Evolutionary conservation across 2,797 vertebrate genomes (phyloP), one percentile per base, ranked within the genome.

Genomic region (Euthynnus affinis): DNA sequence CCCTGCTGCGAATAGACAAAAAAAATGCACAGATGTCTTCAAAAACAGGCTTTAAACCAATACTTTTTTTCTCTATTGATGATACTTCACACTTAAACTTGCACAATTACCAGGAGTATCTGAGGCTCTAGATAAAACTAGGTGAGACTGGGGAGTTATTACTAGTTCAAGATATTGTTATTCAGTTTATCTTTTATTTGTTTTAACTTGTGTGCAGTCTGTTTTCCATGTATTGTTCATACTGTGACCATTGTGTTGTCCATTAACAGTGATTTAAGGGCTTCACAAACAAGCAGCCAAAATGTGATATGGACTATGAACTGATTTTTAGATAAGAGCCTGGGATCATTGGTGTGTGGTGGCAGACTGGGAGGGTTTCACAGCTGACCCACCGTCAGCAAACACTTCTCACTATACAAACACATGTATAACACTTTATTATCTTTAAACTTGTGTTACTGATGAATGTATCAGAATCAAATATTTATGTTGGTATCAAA

Each of bases 61-160:
- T 71, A 48, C 44, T 49, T 6, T 34, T 53, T 57, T 49, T 64
- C 22, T 68, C 56, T 22, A 29, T 12, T 75, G 55, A 62, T 29
- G 60, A 64, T 66, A 70, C 58, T 74, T 73, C 27, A 78, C 62
- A 64, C 68, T 32, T 56, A 71, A 74, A 72, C 58, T 42, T 52
- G 6, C 17, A 32, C 60, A 66, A 68, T 60, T 71, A 72, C 48
- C 9, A 4, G 42, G 4, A 72, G 25, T 9, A 27, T 25, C 22
- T 60, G 55, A 59, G 10, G 37, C 12, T 57, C 20, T 48, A 15
- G 23, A 18, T 52, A 8, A 52, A 29, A 13, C 6, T 60, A 42
- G 10, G 5, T n/a, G 25, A 68, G 46, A 22, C 46, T 5, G 27
- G 42, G 15, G 9, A 40, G 40, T 18, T 49, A 37, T 27, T 46